Conservation (phyloP, 2,888 invertebrate genomes). For the Lobophora halterata region DNA sequence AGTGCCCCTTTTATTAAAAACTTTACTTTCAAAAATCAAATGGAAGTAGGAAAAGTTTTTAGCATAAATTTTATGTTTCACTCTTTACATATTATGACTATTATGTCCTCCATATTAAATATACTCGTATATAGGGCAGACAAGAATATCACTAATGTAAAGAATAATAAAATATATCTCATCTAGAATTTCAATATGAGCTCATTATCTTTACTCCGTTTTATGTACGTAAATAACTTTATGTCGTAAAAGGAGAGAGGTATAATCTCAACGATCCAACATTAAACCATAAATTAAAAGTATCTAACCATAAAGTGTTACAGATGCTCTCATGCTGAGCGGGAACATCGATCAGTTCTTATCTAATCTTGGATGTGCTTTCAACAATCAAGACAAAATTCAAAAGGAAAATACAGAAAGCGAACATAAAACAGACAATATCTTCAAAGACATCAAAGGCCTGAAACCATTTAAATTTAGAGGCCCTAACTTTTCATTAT, state of each 20-base stretch:
- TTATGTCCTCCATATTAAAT: no score
- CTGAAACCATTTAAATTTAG: constrained; percentile 14
- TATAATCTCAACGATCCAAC: constrained; percentile 24
- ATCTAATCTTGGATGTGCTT: constrained; percentile 39
- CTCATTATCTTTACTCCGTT: no score
- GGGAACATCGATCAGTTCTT: constrained; percentile 48
- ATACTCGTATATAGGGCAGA: no score
- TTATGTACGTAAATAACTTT: constrained; percentile 13
- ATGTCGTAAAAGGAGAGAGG: constrained; percentile 17
- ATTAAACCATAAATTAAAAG: no score
- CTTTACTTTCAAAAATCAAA: no score
- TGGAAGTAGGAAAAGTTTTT: no score
- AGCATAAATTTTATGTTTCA: no score
- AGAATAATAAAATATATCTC: no score
- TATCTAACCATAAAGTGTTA: constrained; percentile 26
- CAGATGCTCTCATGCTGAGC: constrained; percentile 32
- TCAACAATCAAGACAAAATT: not conserved
- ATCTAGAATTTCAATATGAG: no score
- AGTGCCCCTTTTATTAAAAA: no score
- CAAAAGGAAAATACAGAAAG: constrained; percentile 1
- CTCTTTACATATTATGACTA: no score
- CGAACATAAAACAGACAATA: constrained; percentile 9
- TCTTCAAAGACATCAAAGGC: constrained; percentile 7
- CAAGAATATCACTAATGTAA: no score
- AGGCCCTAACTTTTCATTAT: constrained; percentile 17